Evolutionary conservation across 2,888 invertebrate species (phyloP).

Genomic region (Latrodectus hesperus): DNA sequence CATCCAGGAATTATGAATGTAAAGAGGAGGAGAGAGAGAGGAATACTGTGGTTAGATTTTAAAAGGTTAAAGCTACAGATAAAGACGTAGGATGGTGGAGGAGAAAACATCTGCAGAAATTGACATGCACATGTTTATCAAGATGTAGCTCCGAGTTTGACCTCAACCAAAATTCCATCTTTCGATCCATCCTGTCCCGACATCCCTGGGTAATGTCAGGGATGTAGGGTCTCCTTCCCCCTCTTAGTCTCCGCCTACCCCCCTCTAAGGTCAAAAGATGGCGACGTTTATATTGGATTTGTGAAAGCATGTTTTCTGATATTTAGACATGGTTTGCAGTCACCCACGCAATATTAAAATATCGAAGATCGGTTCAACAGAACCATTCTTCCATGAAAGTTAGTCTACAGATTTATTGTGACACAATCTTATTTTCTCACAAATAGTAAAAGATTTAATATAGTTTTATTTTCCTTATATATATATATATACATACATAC

Average conservation of each 20-base stretch:
- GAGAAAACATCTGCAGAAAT: slow-evolving; percentile 32
- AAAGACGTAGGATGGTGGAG: neutral
- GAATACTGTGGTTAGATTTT: neutral
- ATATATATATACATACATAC: too few relatives aligned
- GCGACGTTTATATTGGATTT: slow-evolving; percentile 1
- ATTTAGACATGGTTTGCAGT: too few relatives aligned
- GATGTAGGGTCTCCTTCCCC: neutral
- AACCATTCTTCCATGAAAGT: too few relatives aligned
- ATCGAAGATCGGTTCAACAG: too few relatives aligned
- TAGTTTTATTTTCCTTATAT: too few relatives aligned
- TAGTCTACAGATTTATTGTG: too few relatives aligned
- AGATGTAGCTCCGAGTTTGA: slow-evolving; percentile 15
- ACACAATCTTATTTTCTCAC: too few relatives aligned
- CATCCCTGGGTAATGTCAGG: neutral
- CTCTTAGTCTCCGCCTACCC: too few relatives aligned
- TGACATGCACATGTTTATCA: slow-evolving; percentile 58
- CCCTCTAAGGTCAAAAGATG: neutral
- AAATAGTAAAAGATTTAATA: too few relatives aligned
- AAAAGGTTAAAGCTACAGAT: neutral
- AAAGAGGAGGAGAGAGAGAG: neutral
- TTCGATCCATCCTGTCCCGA: neutral
- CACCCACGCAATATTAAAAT: too few relatives aligned
- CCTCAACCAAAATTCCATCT: neutral
- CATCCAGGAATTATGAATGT: neutral
- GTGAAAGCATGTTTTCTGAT: neutral